A percentile compares a stretch with the other conserved stretches of the same genome.
Conservation (phyloP, 2,113 vertebrate genomes). For the Xyrauchen texanus region DNA sequence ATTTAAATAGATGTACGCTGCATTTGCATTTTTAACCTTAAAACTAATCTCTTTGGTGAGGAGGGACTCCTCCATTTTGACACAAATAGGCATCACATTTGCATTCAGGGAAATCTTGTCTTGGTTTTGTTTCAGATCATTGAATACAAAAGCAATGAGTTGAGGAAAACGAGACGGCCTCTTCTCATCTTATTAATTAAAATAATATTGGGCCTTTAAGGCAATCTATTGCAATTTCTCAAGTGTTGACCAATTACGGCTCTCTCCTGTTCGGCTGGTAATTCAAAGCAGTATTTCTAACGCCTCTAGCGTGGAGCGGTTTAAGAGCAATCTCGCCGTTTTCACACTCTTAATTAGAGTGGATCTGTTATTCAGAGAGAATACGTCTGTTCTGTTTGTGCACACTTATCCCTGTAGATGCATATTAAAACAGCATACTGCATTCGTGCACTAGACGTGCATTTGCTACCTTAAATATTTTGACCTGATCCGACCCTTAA, state of each 20-base stretch:
- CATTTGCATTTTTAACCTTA: conserved; percentile 40
- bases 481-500: too few species aligned
- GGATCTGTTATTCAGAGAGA: neutral
- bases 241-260: conserved; percentile 29
- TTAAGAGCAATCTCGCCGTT: neutral
- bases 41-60: conserved; percentile 25
- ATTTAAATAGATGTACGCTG: conserved; percentile 31
- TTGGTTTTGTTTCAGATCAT: conserved; percentile 42
- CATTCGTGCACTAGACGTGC: too few species aligned
- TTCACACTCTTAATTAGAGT: conserved; percentile 6
- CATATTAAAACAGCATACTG: too few species aligned
- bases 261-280: neutral
- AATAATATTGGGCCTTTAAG: conserved; percentile 22
- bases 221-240: neutral
- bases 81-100: conserved; percentile 40
- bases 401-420: too few species aligned
- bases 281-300: neutral
- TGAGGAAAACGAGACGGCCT: conserved; percentile 11
- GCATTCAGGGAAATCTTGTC: conserved; percentile 32
- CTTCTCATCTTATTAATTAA: conserved; percentile 27
- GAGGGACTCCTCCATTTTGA: conserved; percentile 28
- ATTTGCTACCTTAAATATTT: too few species aligned
- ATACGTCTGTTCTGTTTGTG: neutral
- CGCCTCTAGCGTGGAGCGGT: neutral
- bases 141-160: conserved; percentile 30